Percentiles rank a stretch among this genome's conserved stretches.
phyloP scores from a whole-genome alignment of 2,113 vertebrate genomes.

The Indicator maculatus region DNA sequence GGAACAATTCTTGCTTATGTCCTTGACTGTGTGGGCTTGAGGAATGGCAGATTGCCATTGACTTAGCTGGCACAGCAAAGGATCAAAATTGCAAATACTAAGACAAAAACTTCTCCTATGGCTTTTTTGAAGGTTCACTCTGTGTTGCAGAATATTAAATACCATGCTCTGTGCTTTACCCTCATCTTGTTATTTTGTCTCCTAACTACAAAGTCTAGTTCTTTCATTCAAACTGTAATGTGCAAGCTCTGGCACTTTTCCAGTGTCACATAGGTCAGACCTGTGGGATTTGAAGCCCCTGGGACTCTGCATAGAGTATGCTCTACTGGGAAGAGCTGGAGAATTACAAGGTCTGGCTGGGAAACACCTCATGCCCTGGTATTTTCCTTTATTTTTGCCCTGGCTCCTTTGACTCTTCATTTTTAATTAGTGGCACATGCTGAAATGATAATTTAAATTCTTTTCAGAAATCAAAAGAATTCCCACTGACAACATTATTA shows the following conservation, averaged over 20 bases:
- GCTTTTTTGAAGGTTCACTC: not conserved
- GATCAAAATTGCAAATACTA: not conserved
- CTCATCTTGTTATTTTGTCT: not conserved
- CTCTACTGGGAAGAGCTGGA: not conserved
- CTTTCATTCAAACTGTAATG: not conserved
- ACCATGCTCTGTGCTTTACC: not conserved
- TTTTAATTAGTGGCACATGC: constrained; percentile 61
- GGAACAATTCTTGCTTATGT: not conserved
- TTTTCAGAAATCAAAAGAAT: constrained; percentile 64
- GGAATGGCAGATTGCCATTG: not conserved
- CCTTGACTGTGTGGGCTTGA: not conserved
- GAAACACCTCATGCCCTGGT: not conserved
- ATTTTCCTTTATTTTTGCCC: constrained; percentile 17
- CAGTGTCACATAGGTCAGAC: not conserved
- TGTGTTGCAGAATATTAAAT: not conserved
- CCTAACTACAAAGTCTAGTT: not conserved
- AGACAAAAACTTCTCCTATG: not conserved
- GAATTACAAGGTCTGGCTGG: not conserved
- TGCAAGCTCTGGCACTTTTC: not conserved
- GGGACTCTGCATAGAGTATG: not conserved
- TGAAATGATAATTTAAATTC: constrained; percentile 64
- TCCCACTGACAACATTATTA: constrained; percentile 58
- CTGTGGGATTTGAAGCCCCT: not conserved
- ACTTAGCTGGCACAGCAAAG: not conserved
- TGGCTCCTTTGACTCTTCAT: constrained; percentile 18